Percentiles rank a stretch among this genome's conserved stretches.
Conservation (phyloP, 37 sponge, comb jelly and placozoan species). For the Spongilla lacustris region DNA sequence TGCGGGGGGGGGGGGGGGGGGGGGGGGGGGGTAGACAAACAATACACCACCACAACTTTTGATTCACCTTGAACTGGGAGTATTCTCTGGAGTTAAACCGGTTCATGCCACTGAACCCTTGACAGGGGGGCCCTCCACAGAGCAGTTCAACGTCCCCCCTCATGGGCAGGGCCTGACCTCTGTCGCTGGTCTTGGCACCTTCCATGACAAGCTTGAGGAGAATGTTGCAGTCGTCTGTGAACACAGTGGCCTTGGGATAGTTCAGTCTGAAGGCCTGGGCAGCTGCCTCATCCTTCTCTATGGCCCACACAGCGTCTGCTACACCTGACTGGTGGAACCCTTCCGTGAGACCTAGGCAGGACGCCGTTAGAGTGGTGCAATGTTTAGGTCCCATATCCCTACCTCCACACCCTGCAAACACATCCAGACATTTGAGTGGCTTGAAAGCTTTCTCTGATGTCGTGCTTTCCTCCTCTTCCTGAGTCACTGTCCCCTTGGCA, state of each 20-base stretch:
- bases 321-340: conserved; percentile 90
- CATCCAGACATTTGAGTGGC: conserved; percentile 79
- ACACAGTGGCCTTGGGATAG: conserved; percentile 79
- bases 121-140: conserved; percentile 96
- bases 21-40: no score
- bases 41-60: no score
- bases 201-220: conserved; percentile 86
- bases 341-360: conserved; percentile 59
- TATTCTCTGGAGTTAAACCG: conserved; percentile 93
- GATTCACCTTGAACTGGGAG: conserved; percentile 83
- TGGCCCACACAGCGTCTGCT: conserved; percentile 82
- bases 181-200: conserved; percentile 54
- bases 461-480: neutral
- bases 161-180: conserved; percentile 77
- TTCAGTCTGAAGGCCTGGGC: conserved; percentile 86
- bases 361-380: neutral
- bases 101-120: conserved; percentile 97
- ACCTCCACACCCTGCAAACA: conserved; percentile 97
- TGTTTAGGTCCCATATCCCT: neutral
- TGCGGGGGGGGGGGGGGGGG: no score
- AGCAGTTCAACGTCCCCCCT: conserved; percentile 91
- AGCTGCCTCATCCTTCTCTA: conserved; percentile 86
- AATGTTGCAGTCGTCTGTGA: conserved; percentile 91
- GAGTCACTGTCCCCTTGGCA: neutral
- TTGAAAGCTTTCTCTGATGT: conserved; percentile 20